Conservation (phyloP, 2,113 vertebrate genomes). For the Sula dactylatra region DNA sequence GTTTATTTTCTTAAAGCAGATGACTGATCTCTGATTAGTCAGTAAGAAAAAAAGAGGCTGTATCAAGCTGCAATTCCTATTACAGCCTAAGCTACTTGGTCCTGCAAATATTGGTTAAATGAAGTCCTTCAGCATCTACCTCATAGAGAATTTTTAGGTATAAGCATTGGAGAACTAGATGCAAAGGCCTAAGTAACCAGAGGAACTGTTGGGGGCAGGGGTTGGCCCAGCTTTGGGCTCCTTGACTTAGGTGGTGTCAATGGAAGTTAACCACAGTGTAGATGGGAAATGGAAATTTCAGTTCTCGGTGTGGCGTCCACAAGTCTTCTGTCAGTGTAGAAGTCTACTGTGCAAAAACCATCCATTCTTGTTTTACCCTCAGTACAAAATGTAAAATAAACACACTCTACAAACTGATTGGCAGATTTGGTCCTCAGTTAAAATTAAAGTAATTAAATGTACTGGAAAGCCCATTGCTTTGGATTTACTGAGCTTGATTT, state of each 20-base stretch:
- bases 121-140: background rate
- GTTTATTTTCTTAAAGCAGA: background rate
- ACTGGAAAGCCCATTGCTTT: background rate
- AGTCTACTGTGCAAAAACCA: background rate
- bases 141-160: background rate
- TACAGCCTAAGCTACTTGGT: background rate
- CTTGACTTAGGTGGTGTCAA: background rate
- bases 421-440: background rate
- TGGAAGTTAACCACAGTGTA: background rate
- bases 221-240: background rate
- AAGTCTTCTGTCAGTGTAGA: background rate
- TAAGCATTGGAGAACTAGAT: background rate
- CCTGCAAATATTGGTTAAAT: background rate
- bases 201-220: background rate
- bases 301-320: background rate
- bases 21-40: background rate
- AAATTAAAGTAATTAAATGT: conserved; percentile 16
- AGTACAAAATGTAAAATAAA: background rate
- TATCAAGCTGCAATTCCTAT: background rate
- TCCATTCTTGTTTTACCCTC: background rate
- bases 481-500: background rate
- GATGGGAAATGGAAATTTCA: background rate
- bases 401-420: background rate
- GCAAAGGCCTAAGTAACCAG: background rate
- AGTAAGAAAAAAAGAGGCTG: background rate